phyloP scores from a whole-genome alignment of 2,888 invertebrate genomes.

The Mylabris sibirica region DNA sequence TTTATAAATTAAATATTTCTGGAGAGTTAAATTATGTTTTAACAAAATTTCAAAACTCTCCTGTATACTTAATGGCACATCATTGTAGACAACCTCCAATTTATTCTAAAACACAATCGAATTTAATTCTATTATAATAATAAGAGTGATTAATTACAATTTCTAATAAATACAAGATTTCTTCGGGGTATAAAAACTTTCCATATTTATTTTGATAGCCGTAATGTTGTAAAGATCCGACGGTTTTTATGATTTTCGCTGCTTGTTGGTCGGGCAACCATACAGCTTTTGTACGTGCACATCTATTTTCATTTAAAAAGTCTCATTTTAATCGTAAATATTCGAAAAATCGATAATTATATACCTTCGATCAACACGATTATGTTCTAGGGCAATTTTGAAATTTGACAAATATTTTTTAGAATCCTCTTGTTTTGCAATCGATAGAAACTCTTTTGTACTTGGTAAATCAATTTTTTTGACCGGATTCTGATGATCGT shows the following conservation, averaged over 20 bases:
- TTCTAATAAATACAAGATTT: conserved; percentile 72
- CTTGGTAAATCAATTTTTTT: conserved; percentile 45
- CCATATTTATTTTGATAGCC: conserved; percentile 54
- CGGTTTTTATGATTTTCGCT: conserved; percentile 47
- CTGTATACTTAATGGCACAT: conserved; percentile 69
- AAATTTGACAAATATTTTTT: conserved; percentile 42
- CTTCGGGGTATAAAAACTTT: conserved; percentile 67
- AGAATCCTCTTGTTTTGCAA: conserved; percentile 34
- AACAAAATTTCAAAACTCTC: conserved; percentile 70
- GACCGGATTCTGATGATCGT: conserved; percentile 52
- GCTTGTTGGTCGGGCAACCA: conserved; percentile 48
- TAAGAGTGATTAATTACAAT: conserved; percentile 62
- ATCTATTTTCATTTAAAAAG: conserved; percentile 38
- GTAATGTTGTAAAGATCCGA: conserved; percentile 47
- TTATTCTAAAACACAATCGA: conserved; percentile 65
- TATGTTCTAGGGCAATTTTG: conserved; percentile 40
- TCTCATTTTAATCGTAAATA: not conserved
- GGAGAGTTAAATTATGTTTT: conserved; percentile 35
- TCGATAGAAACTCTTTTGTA: conserved; percentile 47
- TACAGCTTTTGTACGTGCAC: conserved; percentile 48
- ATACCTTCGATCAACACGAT: conserved; percentile 53
- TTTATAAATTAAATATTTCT: conserved; percentile 51
- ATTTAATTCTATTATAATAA: conserved; percentile 6
- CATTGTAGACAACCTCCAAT: conserved; percentile 67
- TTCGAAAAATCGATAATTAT: not conserved